Evolutionary conservation across 2,113 vertebrate species (phyloP).

Genomic region (Circaetus cinerascens): DNA sequence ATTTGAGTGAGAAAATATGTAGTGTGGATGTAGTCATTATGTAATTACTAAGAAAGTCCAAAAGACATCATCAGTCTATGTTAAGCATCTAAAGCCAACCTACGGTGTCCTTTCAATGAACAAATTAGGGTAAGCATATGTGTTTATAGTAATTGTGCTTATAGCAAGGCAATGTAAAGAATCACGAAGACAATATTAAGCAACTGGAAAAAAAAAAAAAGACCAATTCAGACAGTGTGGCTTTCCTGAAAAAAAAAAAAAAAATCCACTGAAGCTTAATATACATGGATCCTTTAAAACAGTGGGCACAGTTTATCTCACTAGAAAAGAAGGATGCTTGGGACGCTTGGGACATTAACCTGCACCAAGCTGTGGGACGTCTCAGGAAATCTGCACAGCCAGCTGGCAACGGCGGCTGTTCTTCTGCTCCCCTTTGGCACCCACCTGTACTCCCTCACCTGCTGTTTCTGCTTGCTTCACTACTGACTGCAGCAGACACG

Average conservation of each 20-base stretch:
- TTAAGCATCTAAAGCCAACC: not conserved
- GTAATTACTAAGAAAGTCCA: not conserved
- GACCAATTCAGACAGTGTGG: not conserved
- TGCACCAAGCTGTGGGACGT: not conserved
- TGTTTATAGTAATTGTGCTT: not conserved
- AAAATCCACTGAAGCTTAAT: not conserved
- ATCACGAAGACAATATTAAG: not conserved
- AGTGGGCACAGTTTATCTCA: not conserved
- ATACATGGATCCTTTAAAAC: not conserved
- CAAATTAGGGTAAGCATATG: not conserved
- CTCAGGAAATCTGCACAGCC: not conserved
- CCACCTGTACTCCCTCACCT: not conserved
- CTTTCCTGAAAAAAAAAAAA: not conserved
- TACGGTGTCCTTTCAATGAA: not conserved
- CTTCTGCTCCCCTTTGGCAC: not conserved
- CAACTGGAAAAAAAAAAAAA: not conserved
- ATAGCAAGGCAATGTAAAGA: not conserved
- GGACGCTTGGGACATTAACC: not conserved
- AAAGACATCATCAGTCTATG: not conserved
- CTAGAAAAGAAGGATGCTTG: not conserved
- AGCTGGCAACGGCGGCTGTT: not conserved
- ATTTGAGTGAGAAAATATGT: not conserved
- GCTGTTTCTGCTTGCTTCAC: not conserved
- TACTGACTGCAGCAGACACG: accelerated
- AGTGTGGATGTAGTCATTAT: not conserved